These are phyloP conservation scores for Germaria angustata DNA, from an alignment of 2,888 invertebrate genomes.

Conservation along the genomic window DNA sequence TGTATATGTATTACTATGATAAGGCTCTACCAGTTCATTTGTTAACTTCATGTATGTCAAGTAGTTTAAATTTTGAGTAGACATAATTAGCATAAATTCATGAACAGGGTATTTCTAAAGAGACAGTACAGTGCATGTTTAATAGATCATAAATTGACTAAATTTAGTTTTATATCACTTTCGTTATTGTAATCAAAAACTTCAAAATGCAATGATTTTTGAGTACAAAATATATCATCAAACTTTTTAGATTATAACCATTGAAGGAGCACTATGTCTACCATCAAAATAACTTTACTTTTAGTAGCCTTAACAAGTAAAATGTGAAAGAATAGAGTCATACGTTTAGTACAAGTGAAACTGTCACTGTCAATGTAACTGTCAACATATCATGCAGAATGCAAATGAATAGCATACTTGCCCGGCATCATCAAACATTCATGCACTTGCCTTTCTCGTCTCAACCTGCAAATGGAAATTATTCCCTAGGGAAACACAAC, in stretches of 20 bases:
- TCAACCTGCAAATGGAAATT: background rate
- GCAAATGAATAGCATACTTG: slow-evolving; percentile 74
- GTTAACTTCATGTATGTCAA: slow-evolving; percentile 10
- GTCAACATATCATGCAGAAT: slow-evolving; percentile 77
- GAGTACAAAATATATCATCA: too few species aligned
- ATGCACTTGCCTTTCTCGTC: background rate
- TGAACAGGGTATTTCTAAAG: background rate
- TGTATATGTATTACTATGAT: background rate
- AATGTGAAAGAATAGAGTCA: slow-evolving; percentile 29
- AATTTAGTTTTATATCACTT: too few species aligned
- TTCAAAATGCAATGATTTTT: too few species aligned
- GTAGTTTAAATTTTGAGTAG: slow-evolving; percentile 33
- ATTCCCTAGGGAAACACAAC: background rate
- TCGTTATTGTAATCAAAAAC: too few species aligned
- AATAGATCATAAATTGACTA: too few species aligned
- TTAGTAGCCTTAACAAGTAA: slow-evolving; percentile 23
- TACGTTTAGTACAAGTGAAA: slow-evolving; percentile 65
- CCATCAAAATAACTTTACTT: background rate
- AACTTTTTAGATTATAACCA: too few species aligned
- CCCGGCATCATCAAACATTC: background rate
- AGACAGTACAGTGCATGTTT: too few species aligned
- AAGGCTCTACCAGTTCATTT: background rate
- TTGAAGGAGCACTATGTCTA: background rate
- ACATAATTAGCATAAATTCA: slow-evolving; percentile 35
- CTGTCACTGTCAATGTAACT: slow-evolving; percentile 76